Percentiles rank a stretch among this genome's conserved stretches.
Evolutionary conservation across 2,797 vertebrate species (phyloP).

Genomic region (Hoplostethus atlanticus): DNA sequence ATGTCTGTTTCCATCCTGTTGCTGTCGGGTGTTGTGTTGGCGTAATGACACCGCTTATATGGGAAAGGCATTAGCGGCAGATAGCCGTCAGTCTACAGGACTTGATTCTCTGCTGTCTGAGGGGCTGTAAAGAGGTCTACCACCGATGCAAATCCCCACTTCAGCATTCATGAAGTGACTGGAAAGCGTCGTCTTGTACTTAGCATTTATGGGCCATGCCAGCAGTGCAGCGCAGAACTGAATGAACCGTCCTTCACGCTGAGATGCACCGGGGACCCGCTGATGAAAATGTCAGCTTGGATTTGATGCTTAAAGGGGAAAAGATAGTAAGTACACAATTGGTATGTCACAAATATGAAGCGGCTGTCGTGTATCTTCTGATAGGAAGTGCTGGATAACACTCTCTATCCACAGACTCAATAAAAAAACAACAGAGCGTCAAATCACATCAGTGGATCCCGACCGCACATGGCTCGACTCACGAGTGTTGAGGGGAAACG

Average conservation of each 20-base stretch:
- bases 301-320: constrained; percentile 9
- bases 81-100: too few relatives aligned
- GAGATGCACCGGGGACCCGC: not conserved
- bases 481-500: too few relatives aligned
- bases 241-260: not conserved
- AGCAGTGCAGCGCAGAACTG: too few relatives aligned
- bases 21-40: too few relatives aligned
- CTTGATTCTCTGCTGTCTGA: too few relatives aligned
- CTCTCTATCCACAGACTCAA: not conserved
- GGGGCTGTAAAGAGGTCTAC: not conserved
- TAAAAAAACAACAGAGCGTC: not conserved
- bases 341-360: not conserved
- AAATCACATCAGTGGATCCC: not conserved
- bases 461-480: too few relatives aligned
- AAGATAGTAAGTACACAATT: not conserved
- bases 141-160: constrained; percentile 11
- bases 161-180: constrained; percentile 3
- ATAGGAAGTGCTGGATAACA: not conserved
- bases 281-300: constrained; percentile 16
- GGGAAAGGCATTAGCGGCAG: too few relatives aligned
- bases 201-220: not conserved
- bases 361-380: not conserved
- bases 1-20: too few relatives aligned
- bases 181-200: not conserved
- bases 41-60: too few relatives aligned